These are phyloP conservation scores for Aethes cnicana DNA, from an alignment of 2,888 invertebrate genomes.

Conservation along the genomic window DNA sequence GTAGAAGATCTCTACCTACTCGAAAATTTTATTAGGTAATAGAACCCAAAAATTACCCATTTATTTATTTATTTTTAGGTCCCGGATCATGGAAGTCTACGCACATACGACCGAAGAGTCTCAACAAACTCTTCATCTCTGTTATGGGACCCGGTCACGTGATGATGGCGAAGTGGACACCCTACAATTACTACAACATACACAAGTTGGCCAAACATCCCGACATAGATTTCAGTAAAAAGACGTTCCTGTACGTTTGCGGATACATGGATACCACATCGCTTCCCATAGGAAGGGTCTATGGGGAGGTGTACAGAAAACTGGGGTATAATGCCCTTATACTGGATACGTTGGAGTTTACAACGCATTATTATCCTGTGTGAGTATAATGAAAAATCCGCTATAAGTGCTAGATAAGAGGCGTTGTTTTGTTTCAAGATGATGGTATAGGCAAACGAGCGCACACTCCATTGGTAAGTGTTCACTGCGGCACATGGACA, in stretches of 20 bases:
- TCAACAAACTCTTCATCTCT: too few relatives aligned
- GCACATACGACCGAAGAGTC: too few relatives aligned
- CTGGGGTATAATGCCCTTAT: conserved; percentile 30
- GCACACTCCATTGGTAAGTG: too few relatives aligned
- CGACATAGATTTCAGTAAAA: conserved; percentile 12
- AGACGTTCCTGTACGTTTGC: conserved; percentile 23
- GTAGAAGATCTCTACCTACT: too few relatives aligned
- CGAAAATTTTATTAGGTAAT: too few relatives aligned
- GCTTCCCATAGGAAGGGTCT: conserved; percentile 9
- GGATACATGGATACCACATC: conserved; percentile 28
- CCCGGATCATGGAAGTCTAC: too few relatives aligned
- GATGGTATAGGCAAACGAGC: too few relatives aligned
- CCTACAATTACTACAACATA: conserved; percentile 3
- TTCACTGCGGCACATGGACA: too few relatives aligned
- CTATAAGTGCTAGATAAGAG: neutral
- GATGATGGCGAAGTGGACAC: too few relatives aligned
- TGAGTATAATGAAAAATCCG: neutral
- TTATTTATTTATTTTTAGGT: too few relatives aligned
- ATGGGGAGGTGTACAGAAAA: conserved; percentile 15
- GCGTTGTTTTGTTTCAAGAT: neutral
- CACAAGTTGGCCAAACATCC: conserved; percentile 13
- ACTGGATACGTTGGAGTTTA: conserved; percentile 8
- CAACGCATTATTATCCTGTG: neutral
- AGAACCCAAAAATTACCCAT: too few relatives aligned
- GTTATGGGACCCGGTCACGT: too few relatives aligned